Conservation (phyloP, 1,140 invertebrate species). For the Hypsibius dujardini region DNA sequence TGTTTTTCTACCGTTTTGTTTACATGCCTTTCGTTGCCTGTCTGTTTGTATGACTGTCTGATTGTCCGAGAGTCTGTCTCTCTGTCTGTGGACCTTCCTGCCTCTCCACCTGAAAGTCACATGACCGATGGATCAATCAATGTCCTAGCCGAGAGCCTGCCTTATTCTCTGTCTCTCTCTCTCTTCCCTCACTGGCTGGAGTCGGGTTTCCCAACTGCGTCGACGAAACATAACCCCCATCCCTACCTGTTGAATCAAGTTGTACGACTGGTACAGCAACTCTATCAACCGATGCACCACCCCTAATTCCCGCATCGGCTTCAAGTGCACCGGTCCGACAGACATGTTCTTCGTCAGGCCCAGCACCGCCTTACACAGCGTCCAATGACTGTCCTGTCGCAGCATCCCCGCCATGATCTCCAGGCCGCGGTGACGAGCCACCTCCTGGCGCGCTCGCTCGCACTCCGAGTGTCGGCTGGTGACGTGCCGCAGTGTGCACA, state of each 20-base stretch:
- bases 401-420: background rate
- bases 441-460: conserved; percentile 89
- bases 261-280: conserved; percentile 73
- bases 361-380: background rate
- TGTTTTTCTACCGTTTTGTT: no score
- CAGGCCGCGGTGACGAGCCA: conserved; percentile 69
- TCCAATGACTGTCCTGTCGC: background rate
- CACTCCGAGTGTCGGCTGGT: conserved; percentile 85
- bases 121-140: conserved; percentile 63
- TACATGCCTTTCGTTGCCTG: no score
- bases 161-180: conserved; percentile 42
- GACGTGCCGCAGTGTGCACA: conserved; percentile 83
- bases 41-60: no score
- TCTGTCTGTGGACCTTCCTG: no score
- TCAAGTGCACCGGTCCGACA: background rate
- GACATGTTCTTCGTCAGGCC: background rate
- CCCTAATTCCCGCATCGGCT: conserved; percentile 75
- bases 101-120: conserved; percentile 70
- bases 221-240: no score
- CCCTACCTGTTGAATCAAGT: conserved; percentile 65
- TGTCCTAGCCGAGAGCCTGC: no score
- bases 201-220: no score
- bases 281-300: conserved; percentile 82
- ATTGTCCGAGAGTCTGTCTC: no score
- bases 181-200: no score